Conservation (phyloP, 2,797 vertebrate genomes). For the Acomys russatus region DNA sequence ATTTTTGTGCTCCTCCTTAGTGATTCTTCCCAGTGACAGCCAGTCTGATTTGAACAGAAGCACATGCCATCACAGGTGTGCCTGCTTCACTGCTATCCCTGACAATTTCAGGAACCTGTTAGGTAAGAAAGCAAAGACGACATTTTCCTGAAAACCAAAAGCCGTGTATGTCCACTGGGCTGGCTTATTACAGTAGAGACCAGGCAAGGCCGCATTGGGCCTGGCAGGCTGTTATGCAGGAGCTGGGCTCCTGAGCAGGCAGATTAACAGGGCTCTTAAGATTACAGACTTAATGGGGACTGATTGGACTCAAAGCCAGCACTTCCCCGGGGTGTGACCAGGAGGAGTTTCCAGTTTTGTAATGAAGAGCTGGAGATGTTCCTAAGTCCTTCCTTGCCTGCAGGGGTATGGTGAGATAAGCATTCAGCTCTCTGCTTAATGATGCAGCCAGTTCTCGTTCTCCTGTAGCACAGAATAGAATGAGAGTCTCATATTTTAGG, state of each 20-base stretch:
- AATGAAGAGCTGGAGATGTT: neutral
- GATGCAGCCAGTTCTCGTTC: slow-evolving; percentile 14
- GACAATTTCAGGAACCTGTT: neutral
- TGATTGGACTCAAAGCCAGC: neutral
- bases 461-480: slow-evolving; percentile 18
- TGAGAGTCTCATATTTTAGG: slow-evolving; percentile 15
- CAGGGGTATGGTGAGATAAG: slow-evolving; percentile 13
- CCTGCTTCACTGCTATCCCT: too few species aligned
- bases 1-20: too few species aligned
- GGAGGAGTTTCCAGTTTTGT: slow-evolving; percentile 7
- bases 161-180: neutral
- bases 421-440: neutral
- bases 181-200: neutral
- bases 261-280: neutral
- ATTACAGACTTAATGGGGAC: neutral
- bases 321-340: neutral
- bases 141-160: neutral
- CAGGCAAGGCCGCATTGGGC: neutral
- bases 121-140: neutral
- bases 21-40: neutral
- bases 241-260: neutral
- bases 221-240: neutral
- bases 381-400: neutral
- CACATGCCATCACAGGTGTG: accelerated
- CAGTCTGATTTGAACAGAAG: neutral